Percentiles rank a stretch among this genome's conserved stretches.
These are phyloP conservation scores for Acanthoscelides obtectus DNA, from an alignment of 2,888 invertebrate species.

Conservation along the genomic window DNA sequence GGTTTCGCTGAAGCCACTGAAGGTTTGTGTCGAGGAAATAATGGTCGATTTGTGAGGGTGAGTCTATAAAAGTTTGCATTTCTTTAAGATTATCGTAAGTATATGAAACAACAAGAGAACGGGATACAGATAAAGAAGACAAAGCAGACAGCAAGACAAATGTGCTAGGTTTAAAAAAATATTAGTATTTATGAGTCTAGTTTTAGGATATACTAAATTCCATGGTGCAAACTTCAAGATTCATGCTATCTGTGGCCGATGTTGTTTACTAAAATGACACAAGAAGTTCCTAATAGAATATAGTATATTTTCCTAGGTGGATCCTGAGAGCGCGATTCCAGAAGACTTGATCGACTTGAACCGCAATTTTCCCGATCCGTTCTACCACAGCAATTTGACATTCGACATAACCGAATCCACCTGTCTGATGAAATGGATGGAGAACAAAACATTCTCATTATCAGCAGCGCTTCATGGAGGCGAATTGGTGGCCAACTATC, in stretches of 20 bases:
- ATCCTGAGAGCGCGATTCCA: slow-evolving; percentile 8
- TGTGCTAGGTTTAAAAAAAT: no score
- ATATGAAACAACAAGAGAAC: no score
- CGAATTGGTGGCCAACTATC: slow-evolving; percentile 65
- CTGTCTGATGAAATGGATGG: slow-evolving; percentile 58
- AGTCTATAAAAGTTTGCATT: not conserved
- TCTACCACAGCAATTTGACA: slow-evolving; percentile 38
- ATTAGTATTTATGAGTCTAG: no score
- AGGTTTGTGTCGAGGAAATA: slow-evolving; percentile 32
- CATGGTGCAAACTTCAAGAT: no score
- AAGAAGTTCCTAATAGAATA: no score
- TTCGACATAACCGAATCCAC: slow-evolving; percentile 53
- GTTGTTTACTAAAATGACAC: no score
- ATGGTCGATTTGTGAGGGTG: slow-evolving; percentile 26
- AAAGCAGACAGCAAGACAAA: no score
- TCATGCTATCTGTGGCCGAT: no score
- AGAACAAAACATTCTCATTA: slow-evolving; percentile 54
- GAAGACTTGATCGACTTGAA: slow-evolving; percentile 46
- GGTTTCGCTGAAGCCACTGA: slow-evolving; percentile 50
- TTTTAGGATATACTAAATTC: no score
- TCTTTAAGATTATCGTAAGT: not conserved
- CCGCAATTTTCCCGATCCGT: slow-evolving; percentile 61
- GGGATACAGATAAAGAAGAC: no score
- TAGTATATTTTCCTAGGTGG: not conserved
- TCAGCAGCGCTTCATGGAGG: slow-evolving; percentile 65